phyloP scores from a whole-genome alignment of 92 coral and sea anemone genomes.

The Phenganax marumi region DNA sequence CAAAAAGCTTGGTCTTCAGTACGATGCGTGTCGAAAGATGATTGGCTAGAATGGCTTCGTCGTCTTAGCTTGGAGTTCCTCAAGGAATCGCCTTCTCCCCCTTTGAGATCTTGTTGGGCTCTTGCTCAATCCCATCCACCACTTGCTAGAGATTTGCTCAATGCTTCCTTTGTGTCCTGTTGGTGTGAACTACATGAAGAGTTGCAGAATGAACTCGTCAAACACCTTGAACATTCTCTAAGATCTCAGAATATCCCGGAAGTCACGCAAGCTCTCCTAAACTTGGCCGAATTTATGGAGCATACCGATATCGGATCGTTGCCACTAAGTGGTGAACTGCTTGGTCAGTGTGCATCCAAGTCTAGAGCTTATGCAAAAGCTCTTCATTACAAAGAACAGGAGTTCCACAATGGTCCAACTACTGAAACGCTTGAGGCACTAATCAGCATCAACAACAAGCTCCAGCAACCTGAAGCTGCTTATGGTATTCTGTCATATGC shows the following conservation, averaged over 20 bases:
- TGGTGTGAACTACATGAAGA: slow-evolving; percentile 99
- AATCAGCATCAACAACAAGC: slow-evolving; percentile 95
- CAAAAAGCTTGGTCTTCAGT: slow-evolving; percentile 98
- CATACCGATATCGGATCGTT: slow-evolving; percentile 98
- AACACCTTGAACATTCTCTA: slow-evolving; percentile 79
- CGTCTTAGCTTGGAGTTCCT: slow-evolving; percentile 89
- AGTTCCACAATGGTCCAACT: slow-evolving; percentile 89
- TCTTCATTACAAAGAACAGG: slow-evolving; percentile 96
- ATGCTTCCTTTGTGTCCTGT: slow-evolving; percentile 97
- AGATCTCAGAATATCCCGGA: slow-evolving; percentile 87
- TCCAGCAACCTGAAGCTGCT: slow-evolving; percentile 98
- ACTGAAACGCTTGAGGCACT: slow-evolving; percentile 94
- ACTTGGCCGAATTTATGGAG: slow-evolving; percentile 94
- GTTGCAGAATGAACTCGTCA: slow-evolving; percentile 89
- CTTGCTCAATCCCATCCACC: slow-evolving; percentile 99
- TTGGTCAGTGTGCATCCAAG: slow-evolving; percentile 96
- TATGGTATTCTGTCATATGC: slow-evolving; percentile 96
- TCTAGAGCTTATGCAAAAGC: slow-evolving; percentile 99
- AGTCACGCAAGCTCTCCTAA: slow-evolving; percentile 91
- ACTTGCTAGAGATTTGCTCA: slow-evolving; percentile 94
- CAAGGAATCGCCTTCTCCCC: slow-evolving; percentile 98
- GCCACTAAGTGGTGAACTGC: slow-evolving; percentile 84
- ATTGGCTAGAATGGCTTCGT: slow-evolving; percentile 98
- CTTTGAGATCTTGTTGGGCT: slow-evolving; percentile 92
- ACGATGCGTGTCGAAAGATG: slow-evolving; percentile 94